phyloP scores from a whole-genome alignment of 2,113 vertebrate species.

The Phrynosoma blainvillii region DNA sequence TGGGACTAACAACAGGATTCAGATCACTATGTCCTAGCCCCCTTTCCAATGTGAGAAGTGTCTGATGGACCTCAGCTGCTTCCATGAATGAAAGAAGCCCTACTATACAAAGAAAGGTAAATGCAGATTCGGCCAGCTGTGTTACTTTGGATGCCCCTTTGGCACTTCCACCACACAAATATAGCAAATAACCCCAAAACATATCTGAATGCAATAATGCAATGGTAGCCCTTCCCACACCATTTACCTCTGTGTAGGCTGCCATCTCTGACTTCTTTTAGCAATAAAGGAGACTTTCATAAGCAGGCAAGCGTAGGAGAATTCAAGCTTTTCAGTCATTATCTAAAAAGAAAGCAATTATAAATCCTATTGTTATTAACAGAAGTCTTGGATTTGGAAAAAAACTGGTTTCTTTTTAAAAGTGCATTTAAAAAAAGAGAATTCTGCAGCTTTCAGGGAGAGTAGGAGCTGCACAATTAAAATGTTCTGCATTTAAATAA shows the following conservation, averaged over 20 bases:
- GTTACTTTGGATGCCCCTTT: not conserved
- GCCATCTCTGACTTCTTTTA: conserved; percentile 1
- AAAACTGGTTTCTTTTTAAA: conserved; percentile 31
- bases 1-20: too few species aligned
- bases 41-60: too few species aligned
- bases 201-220: not conserved
- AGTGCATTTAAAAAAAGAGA: conserved; percentile 8
- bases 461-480: conserved; percentile 28
- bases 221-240: not conserved
- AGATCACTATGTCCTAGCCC: too few species aligned
- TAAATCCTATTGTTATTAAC: conserved; percentile 34
- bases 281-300: not conserved
- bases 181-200: conserved; percentile 3
- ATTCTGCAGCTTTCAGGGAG: conserved; percentile 24
- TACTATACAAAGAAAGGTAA: not conserved
- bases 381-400: conserved; percentile 2
- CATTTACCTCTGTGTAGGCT: not conserved
- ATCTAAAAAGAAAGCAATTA: conserved; percentile 37
- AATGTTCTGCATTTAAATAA: conserved; percentile 34
- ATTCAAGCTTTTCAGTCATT: not conserved
- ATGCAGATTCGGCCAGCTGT: not conserved
- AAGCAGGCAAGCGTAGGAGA: conserved; percentile 8
- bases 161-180: not conserved
- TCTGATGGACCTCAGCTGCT: not conserved
- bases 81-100: not conserved